phyloP scores from a whole-genome alignment of 2,113 vertebrate species.

The Myiozetetes cayanensis region DNA sequence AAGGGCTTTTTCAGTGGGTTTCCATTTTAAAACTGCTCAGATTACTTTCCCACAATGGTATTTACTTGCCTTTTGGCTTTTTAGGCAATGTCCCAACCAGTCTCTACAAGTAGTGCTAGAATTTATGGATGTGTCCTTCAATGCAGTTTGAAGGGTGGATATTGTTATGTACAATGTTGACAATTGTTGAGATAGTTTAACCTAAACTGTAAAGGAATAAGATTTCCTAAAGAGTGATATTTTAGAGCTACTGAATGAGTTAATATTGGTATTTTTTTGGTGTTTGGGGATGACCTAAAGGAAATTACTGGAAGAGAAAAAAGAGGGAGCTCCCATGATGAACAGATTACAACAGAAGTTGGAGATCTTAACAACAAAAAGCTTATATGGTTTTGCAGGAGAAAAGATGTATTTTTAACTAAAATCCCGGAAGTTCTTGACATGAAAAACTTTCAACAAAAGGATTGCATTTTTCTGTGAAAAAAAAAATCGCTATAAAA shows the following conservation, averaged over 20 bases:
- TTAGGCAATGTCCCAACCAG: neutral
- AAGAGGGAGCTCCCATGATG: neutral
- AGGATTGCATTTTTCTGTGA: neutral
- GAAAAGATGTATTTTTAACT: neutral
- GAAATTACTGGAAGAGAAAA: neutral
- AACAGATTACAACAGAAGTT: neutral
- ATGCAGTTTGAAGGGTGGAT: neutral
- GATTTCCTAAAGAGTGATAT: neutral
- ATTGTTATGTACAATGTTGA: neutral
- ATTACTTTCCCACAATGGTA: neutral
- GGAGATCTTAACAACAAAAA: neutral
- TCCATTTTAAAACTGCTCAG: neutral
- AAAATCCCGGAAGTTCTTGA: neutral
- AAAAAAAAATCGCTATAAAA: neutral
- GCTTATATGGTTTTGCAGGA: neutral
- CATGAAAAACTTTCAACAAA: neutral
- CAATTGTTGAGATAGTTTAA: neutral
- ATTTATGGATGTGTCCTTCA: neutral
- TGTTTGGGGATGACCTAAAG: neutral
- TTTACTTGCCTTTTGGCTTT: neutral
- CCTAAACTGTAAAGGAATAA: neutral
- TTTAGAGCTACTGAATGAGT: neutral
- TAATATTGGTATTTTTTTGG: neutral
- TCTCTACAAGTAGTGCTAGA: neutral
- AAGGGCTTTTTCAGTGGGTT: neutral